These are phyloP conservation scores for Colinus virginianus DNA, from an alignment of 2,113 vertebrate genomes.

Conservation along the genomic window DNA sequence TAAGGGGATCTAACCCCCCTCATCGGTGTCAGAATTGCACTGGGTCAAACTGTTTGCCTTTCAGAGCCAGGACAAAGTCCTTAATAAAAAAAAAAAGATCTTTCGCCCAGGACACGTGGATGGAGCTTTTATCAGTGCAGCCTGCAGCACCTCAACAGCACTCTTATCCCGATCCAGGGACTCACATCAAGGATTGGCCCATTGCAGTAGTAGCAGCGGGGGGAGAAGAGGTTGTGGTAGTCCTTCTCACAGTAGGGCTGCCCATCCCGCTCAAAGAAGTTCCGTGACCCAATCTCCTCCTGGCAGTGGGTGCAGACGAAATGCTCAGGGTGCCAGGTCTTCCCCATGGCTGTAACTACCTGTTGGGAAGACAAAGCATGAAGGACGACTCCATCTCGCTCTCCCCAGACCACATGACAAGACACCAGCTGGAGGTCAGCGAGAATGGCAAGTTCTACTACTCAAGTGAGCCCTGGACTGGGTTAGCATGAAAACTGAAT, in stretches of 20 bases:
- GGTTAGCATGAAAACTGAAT: slow-evolving; percentile 76
- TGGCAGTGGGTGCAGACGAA: slow-evolving; percentile 99
- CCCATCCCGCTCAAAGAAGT: slow-evolving; percentile 97
- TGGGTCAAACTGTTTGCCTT: not conserved
- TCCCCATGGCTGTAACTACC: slow-evolving; percentile 99
- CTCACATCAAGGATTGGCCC: slow-evolving; percentile 97
- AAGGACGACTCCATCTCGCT: slow-evolving; percentile 8
- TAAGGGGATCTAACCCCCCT: not conserved
- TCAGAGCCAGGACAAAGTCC: not conserved
- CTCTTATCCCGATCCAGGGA: not conserved
- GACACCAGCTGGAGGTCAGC: slow-evolving; percentile 48
- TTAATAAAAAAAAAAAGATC: not conserved
- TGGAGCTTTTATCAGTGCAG: not conserved
- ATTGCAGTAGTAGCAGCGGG: slow-evolving; percentile 97
- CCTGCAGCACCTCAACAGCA: not conserved
- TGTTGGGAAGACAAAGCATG: slow-evolving; percentile 54
- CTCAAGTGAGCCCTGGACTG: slow-evolving; percentile 71
- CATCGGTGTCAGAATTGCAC: not conserved
- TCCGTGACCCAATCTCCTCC: slow-evolving; percentile 97
- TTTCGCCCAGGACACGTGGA: not conserved
- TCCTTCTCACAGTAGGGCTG: slow-evolving; percentile 98
- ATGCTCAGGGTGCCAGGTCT: slow-evolving; percentile 98
- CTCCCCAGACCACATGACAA: slow-evolving; percentile 25
- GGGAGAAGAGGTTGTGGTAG: slow-evolving; percentile 97
- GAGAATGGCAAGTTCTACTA: slow-evolving; percentile 70